Evolutionary conservation across 2,113 vertebrate species (phyloP).

Genomic region (Vimba vimba): DNA sequence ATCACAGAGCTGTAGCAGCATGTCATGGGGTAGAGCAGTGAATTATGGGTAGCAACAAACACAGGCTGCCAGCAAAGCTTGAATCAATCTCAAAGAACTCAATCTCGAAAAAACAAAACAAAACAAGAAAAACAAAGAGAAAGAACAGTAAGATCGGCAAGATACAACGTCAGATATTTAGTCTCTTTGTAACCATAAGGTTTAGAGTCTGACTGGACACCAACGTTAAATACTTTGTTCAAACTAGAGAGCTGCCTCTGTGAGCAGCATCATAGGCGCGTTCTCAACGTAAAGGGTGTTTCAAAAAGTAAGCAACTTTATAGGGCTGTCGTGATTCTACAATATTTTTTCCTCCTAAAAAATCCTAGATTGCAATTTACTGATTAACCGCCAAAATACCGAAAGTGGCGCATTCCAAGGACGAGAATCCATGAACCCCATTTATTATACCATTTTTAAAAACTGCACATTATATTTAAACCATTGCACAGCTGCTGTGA

Average conservation of each 20-base stretch:
- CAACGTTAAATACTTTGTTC: neutral
- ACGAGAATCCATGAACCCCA: no score
- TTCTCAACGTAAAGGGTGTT: neutral
- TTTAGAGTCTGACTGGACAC: neutral
- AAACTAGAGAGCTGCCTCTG: neutral
- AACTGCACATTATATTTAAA: no score
- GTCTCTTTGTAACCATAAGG: neutral
- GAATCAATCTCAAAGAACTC: slow-evolving; percentile 75
- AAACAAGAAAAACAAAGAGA: slow-evolving; percentile 54
- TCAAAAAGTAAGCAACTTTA: neutral
- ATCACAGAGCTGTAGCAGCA: slow-evolving; percentile 66
- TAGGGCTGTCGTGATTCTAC: no score
- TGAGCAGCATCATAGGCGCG: neutral
- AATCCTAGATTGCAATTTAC: no score
- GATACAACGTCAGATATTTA: neutral
- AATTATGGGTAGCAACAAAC: slow-evolving; percentile 59
- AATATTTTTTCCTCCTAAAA: no score
- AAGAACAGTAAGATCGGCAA: slow-evolving; percentile 36
- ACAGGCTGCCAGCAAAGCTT: slow-evolving; percentile 65
- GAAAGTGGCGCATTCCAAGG: no score
- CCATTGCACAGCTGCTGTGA: no score
- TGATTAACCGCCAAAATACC: no score
- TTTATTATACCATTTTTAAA: no score
- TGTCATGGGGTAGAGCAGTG: slow-evolving; percentile 59
- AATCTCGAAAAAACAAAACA: slow-evolving; percentile 65